Conservation (phyloP, 1,140 invertebrate genomes). For the Drosophila bocki region DNA sequence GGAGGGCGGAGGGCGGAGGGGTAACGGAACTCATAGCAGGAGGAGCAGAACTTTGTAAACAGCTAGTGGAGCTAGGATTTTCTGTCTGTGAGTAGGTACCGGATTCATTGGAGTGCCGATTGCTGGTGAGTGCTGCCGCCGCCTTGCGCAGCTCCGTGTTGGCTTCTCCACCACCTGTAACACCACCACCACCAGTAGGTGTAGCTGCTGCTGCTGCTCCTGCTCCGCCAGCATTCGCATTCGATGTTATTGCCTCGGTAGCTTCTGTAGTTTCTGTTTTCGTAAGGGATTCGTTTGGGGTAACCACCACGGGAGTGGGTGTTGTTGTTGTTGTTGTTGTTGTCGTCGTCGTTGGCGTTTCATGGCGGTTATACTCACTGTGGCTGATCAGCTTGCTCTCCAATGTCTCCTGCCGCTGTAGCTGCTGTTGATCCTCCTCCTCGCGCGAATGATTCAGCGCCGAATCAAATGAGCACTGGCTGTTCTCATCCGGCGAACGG, state of each 20-base stretch:
- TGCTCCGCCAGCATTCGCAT: slow-evolving; percentile 9
- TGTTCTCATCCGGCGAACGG: slow-evolving; percentile 89
- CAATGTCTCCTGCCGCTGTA: slow-evolving; percentile 36
- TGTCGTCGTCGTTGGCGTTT: background rate
- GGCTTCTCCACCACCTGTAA: slow-evolving; percentile 16
- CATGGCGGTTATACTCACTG: slow-evolving; percentile 56
- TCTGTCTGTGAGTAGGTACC: slow-evolving; percentile 59
- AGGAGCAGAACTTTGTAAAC: background rate
- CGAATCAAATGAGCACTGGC: slow-evolving; percentile 93
- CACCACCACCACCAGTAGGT: slow-evolving; percentile 10
- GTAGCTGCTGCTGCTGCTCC: background rate
- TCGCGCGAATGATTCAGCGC: slow-evolving; percentile 93
- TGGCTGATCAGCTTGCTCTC: slow-evolving; percentile 64
- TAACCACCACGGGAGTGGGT: slow-evolving; percentile 27
- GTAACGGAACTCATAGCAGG: background rate
- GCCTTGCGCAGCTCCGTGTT: slow-evolving; percentile 78
- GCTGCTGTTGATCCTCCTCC: slow-evolving; percentile 87
- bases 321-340: background rate
- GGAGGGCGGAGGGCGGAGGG: background rate
- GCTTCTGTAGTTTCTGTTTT: slow-evolving; percentile 1
- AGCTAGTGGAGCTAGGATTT: slow-evolving; percentile 4
- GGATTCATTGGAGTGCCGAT: slow-evolving; percentile 84
- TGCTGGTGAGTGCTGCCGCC: slow-evolving; percentile 61
- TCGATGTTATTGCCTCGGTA: slow-evolving; percentile 5
- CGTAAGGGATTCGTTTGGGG: slow-evolving; percentile 8